Base-by-base conservation (phyloP, 1,140 invertebrate species). In the Maconellicoccus hirsutus region DNA sequence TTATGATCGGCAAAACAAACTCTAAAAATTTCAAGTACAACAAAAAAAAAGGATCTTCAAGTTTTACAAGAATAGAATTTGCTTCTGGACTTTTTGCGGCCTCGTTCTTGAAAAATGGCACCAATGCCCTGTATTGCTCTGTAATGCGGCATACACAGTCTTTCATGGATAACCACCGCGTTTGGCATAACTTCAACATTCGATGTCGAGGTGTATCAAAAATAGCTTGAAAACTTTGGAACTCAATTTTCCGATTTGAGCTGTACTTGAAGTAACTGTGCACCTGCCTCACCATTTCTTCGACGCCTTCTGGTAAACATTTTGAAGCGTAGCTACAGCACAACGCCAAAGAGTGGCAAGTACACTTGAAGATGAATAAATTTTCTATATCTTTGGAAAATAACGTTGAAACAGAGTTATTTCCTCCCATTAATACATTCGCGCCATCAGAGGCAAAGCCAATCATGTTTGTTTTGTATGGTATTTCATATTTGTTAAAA, bases 381-480 rank as follows among this genome's bases (percentile, higher is more conserved):
- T 75, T 61, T 8, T 76, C 76, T 70, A 78, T 75, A 71, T 79
- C 76, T 25, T 76, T 75, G 73, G 75, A 73, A 14, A 80, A 73
- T 33, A 73, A 69, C 12, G 42, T 74, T 10, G 74, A 63, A 8
- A 78, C 71, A n/a, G 75, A 77, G 71, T 77, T 74, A 19, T 73
- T 33, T 1, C 23, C 16, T 7, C 73, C 77, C 71, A 76, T 74
- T 74, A 77, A 75, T 52, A 73, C 71, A 76, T 63, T 73, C n/a
- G 77, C 76, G 1, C 79, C 79, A 75, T 80, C 77, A 25, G 76
- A 73, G 39, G 77, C 78, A 76, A 79, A 79, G 16, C 78, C 80
- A 21, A 79, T 76, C 75, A 80, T 75, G 73, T 80, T 80, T 25
- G 70, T 33, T 74, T 76, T 77, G 70, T 76, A 79, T 27, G 78